Evolutionary conservation across 2,888 invertebrate species (phyloP).

Genomic region (Petrolisthes cinctipes): DNA sequence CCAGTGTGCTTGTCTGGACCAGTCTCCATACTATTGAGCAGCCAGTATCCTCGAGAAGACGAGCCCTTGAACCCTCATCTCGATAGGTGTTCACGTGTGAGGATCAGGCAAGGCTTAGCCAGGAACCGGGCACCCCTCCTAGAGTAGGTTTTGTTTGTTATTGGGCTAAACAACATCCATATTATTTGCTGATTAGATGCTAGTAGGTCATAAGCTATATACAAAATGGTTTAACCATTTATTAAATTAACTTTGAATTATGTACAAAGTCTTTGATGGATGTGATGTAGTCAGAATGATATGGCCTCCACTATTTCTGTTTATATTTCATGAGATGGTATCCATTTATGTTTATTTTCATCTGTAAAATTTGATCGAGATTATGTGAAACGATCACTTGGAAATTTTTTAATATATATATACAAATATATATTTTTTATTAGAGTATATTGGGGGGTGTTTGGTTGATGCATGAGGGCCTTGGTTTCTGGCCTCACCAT

Average conservation of each 20-base stretch:
- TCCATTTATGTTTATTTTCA: slow-evolving; percentile 40
- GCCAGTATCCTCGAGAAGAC: slow-evolving; percentile 23
- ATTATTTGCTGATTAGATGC: slow-evolving; percentile 50
- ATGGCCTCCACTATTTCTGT: slow-evolving; percentile 13
- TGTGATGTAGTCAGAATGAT: slow-evolving; percentile 38
- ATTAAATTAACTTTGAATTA: slow-evolving; percentile 50
- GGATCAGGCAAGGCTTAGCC: slow-evolving; percentile 46
- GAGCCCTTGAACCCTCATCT: slow-evolving; percentile 38
- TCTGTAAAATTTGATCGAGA: slow-evolving; percentile 43
- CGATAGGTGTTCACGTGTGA: slow-evolving; percentile 43
- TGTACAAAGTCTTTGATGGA: slow-evolving; percentile 58
- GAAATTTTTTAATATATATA: slow-evolving; percentile 49
- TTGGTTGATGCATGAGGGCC: slow-evolving; percentile 57
- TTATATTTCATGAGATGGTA: slow-evolving; percentile 16
- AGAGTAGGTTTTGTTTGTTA: slow-evolving; percentile 38
- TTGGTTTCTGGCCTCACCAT: slow-evolving; percentile 58
- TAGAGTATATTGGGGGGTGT: slow-evolving; percentile 49
- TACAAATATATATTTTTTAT: slow-evolving; percentile 49
- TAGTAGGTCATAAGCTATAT: slow-evolving; percentile 43
- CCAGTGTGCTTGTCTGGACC: slow-evolving; percentile 50
- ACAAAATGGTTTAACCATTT: slow-evolving; percentile 49
- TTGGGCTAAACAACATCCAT: slow-evolving; percentile 34
- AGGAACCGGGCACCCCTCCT: slow-evolving; percentile 59
- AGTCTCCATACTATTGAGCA: slow-evolving; percentile 46
- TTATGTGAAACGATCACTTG: slow-evolving; percentile 33